Percentiles rank a stretch among this genome's conserved stretches.
phyloP scores from a whole-genome alignment of 2,797 vertebrate species.

The Catamblyrhynchus diadema region DNA sequence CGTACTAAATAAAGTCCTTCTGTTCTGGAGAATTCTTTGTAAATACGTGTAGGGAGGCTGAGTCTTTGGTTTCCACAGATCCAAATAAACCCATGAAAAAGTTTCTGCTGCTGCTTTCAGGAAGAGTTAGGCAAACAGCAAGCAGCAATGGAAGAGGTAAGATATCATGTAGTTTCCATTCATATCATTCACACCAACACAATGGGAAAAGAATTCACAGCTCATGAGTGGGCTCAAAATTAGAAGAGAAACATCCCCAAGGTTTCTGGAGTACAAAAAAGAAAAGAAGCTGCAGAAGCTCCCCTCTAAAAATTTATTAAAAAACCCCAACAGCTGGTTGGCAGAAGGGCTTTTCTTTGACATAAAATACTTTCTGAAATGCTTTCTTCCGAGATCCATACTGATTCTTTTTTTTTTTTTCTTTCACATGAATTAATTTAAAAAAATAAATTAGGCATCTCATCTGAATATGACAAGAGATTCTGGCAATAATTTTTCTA shows the following conservation, averaged over 20 bases:
- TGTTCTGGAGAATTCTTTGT: not conserved
- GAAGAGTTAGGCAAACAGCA: not conserved
- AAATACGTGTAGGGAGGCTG: not conserved
- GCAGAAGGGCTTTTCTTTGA: not conserved
- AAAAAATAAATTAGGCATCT: not conserved
- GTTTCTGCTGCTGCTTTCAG: constrained; percentile 4
- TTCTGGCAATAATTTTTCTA: not conserved
- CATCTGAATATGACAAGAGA: not conserved
- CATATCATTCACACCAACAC: not conserved
- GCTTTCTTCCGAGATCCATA: not conserved
- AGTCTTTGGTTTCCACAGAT: not conserved
- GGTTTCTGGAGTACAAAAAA: not conserved
- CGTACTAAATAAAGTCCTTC: not conserved
- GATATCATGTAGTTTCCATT: not conserved
- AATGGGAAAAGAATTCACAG: not conserved
- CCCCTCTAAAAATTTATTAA: not conserved
- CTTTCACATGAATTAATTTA: not conserved
- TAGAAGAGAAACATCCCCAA: constrained; percentile 46
- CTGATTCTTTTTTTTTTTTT: not conserved
- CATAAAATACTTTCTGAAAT: constrained; percentile 1
- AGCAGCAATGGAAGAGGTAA: not conserved
- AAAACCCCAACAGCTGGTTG: constrained; percentile 41
- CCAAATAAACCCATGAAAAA: not conserved
- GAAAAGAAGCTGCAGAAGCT: constrained; percentile 26
- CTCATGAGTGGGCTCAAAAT: constrained; percentile 17